These are phyloP conservation scores for Argentina silus DNA, from an alignment of 2,797 vertebrate species.

Conservation along the genomic window DNA sequence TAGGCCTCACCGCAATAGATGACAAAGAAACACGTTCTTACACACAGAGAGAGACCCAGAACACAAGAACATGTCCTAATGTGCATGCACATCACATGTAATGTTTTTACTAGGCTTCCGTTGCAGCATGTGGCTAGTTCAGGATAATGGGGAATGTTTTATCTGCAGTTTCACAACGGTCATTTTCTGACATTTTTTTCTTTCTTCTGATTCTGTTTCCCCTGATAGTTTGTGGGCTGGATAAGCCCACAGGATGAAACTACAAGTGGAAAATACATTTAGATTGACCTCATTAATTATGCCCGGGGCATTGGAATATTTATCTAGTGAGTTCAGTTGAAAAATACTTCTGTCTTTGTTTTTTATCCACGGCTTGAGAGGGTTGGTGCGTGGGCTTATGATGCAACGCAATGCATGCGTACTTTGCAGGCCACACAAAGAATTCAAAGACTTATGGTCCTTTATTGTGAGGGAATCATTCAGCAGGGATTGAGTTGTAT, in stretches of 20 bases:
- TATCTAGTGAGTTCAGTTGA: background rate
- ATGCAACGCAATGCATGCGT: constrained; percentile 2
- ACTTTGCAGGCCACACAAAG: constrained; percentile 3
- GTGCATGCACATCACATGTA: background rate
- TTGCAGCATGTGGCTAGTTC: background rate
- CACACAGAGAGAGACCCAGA: background rate
- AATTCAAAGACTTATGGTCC: background rate
- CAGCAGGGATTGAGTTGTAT: constrained; percentile 16
- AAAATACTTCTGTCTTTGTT: background rate
- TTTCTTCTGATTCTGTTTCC: background rate
- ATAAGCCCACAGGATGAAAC: background rate
- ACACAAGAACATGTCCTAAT: background rate
- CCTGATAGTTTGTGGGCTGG: background rate
- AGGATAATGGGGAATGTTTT: background rate
- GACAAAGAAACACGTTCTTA: constrained; percentile 49
- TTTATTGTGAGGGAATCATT: constrained; percentile 8
- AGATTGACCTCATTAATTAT: background rate
- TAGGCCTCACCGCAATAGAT: constrained; percentile 44
- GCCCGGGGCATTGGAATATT: background rate
- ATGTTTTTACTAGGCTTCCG: background rate
- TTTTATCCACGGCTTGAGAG: background rate
- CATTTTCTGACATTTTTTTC: background rate
- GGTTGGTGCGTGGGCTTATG: no score
- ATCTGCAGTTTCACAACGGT: background rate
- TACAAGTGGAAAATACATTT: background rate